Percentiles rank a stretch among this genome's conserved stretches.
phyloP scores from a whole-genome alignment of 1,140 invertebrate genomes.

The Oryctes rhinoceros region DNA sequence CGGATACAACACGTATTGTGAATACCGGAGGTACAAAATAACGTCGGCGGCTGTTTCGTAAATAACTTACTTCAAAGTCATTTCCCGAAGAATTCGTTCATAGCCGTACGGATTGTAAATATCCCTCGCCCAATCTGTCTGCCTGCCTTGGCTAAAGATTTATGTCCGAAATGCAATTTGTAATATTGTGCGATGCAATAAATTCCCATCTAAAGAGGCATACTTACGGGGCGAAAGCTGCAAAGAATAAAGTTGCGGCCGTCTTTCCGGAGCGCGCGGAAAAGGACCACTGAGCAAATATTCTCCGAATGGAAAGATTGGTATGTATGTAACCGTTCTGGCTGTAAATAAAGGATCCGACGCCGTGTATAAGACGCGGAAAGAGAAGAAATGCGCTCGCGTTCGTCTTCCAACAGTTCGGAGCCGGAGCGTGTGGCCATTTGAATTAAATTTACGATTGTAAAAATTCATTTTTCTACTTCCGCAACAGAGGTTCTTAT shows the following conservation, averaged over 20 bases:
- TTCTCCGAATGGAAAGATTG: conserved; percentile 14
- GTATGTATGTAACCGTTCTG: conserved; percentile 7
- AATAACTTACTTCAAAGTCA: no score
- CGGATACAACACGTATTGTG: no score
- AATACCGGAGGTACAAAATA: no score
- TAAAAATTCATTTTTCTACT: conserved; percentile 7
- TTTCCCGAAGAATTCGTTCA: background rate
- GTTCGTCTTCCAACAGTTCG: background rate
- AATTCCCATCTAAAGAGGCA: conserved; percentile 1
- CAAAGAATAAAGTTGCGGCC: background rate
- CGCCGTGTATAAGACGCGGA: background rate
- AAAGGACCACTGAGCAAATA: background rate
- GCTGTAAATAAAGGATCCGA: background rate
- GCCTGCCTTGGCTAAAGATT: background rate
- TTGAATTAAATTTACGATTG: conserved; percentile 20
- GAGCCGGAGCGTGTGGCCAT: background rate
- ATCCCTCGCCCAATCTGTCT: background rate
- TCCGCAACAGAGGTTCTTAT: background rate
- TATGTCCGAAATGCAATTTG: conserved; percentile 18
- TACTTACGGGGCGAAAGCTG: background rate
- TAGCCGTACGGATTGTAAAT: background rate
- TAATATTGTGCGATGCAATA: conserved; percentile 7
- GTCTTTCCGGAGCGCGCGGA: background rate
- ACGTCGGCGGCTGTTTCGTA: no score
- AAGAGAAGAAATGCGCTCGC: background rate